Evolutionary conservation across 2,888 invertebrate species (phyloP).

Genomic region (Amitus sp.): DNA sequence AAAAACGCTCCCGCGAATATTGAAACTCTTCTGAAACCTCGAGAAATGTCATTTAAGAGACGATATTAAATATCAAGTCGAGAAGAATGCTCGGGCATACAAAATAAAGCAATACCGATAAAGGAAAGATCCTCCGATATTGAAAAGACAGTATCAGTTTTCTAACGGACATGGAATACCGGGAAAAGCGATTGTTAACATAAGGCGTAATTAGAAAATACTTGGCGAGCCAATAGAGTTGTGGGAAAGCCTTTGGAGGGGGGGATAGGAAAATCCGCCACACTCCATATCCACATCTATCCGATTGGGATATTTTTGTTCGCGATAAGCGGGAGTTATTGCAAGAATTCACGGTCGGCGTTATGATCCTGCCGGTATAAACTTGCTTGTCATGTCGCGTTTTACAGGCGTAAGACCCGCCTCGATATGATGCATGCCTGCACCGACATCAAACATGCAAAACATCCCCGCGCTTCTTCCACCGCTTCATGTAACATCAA

Average conservation of each 20-base stretch:
- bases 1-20: background rate
- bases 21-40: background rate
- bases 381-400: constrained; percentile 42
- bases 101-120: constrained; percentile 3
- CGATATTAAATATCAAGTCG: constrained; percentile 13
- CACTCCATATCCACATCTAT: constrained; percentile 11
- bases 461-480: constrained; percentile 23
- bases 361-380: constrained; percentile 49
- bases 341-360: constrained; percentile 50
- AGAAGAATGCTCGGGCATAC: constrained; percentile 5
- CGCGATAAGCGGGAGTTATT: constrained; percentile 50
- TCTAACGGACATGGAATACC: constrained; percentile 9
- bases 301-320: constrained; percentile 50
- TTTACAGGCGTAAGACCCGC: constrained; percentile 24
- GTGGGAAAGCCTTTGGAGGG: constrained; percentile 1
- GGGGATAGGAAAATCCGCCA: background rate
- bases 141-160: constrained; percentile 16
- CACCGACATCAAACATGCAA: constrained; percentile 36
- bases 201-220: constrained; percentile 63
- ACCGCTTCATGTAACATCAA: constrained; percentile 18
- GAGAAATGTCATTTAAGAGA: background rate
- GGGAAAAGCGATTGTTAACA: constrained; percentile 51
- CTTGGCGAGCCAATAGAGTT: constrained; percentile 54
- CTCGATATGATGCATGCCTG: constrained; percentile 21
- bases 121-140: constrained; percentile 5